Percentiles rank a stretch among this genome's conserved stretches.
Evolutionary conservation across 2,888 invertebrate species (phyloP).

Genomic region (Dicyrtomina minuta): DNA sequence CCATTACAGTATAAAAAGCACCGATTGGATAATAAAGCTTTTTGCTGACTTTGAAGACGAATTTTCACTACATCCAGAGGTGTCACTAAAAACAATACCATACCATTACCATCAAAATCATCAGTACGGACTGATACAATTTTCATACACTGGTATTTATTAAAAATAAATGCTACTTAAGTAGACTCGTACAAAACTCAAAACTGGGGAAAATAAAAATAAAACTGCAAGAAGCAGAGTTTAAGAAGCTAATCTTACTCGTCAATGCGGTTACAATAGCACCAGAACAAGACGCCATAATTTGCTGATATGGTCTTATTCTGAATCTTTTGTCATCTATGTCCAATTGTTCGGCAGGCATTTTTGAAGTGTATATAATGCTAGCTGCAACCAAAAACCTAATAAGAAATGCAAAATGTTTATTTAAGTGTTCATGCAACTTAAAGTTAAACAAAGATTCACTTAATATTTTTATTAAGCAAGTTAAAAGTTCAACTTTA

Average conservation of each 20-base stretch:
- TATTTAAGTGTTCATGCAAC: too few species aligned
- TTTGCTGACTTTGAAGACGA: conserved; percentile 90
- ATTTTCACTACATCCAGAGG: conserved; percentile 99
- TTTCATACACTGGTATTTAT: not conserved
- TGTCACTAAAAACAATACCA: conserved; percentile 79
- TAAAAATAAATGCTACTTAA: conserved; percentile 1
- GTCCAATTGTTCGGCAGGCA: conserved; percentile 22
- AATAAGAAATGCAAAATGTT: too few species aligned
- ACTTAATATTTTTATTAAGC: too few species aligned
- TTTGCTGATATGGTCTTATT: conserved; percentile 78
- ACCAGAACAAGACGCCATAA: conserved; percentile 82
- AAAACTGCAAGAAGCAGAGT: not conserved
- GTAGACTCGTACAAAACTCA: too few species aligned
- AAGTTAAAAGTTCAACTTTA: too few species aligned
- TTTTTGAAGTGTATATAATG: too few species aligned
- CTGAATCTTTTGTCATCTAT: conserved; percentile 73
- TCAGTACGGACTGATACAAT: not conserved
- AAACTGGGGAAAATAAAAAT: not conserved
- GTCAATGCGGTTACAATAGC: conserved; percentile 85
- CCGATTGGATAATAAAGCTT: conserved; percentile 74
- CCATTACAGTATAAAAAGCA: conserved; percentile 98
- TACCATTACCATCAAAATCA: conserved; percentile 33
- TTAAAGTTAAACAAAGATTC: too few species aligned
- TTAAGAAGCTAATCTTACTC: conserved; percentile 61
- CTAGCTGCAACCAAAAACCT: too few species aligned